phyloP scores from a whole-genome alignment of 2,113 vertebrate genomes.

The Plectropomus leopardus region DNA sequence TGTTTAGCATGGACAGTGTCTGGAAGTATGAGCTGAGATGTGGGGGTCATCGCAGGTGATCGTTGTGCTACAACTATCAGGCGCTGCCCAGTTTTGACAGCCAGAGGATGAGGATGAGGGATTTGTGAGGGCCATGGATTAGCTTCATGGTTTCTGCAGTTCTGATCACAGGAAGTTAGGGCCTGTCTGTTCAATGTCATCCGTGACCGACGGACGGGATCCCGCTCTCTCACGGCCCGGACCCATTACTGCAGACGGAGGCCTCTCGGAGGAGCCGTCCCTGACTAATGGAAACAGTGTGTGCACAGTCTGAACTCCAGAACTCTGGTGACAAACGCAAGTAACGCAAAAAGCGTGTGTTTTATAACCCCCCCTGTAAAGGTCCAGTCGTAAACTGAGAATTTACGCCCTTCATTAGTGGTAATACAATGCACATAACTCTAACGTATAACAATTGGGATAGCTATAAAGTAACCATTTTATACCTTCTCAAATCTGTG shows the following conservation, averaged over 20 bases:
- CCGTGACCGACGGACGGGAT: conserved; percentile 67
- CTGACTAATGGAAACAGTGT: conserved; percentile 87
- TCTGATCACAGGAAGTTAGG: conserved; percentile 75
- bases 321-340: conserved; percentile 81
- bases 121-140: conserved; percentile 71
- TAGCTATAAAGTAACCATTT: conserved; percentile 87
- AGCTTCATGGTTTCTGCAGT: conserved; percentile 61
- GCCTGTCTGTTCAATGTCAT: conserved; percentile 83
- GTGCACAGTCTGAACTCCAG: conserved; percentile 82
- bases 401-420: conserved; percentile 89
- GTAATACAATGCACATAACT: conserved; percentile 90
- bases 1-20: not conserved
- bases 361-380: conserved; percentile 86
- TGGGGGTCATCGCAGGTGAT: conserved; percentile 33
- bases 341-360: conserved; percentile 86
- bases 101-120: conserved; percentile 45
- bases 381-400: conserved; percentile 85
- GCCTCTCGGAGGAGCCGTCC: conserved; percentile 73
- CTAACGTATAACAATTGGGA: conserved; percentile 88
- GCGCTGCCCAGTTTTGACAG: conserved; percentile 29
- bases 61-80: conserved; percentile 41
- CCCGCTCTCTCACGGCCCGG: conserved; percentile 72
- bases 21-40: conserved; percentile 31
- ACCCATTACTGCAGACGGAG: conserved; percentile 72
- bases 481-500: conserved; percentile 87